Base-by-base conservation (phyloP, 92 coral and sea anemone genomes). In the Plumapathes pennacea region DNA sequence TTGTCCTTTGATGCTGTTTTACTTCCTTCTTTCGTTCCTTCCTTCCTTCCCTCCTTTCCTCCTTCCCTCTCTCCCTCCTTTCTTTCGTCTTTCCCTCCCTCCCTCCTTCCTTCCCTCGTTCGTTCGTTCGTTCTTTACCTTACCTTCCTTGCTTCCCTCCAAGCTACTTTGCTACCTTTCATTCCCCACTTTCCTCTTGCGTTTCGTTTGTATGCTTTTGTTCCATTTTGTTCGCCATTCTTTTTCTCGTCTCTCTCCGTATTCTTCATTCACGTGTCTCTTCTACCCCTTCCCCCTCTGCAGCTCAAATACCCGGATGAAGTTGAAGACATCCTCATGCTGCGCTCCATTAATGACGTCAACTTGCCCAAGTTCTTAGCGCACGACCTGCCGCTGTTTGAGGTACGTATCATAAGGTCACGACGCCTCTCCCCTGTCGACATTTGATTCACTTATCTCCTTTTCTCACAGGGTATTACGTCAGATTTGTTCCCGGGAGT, bases 401-500 rank as follows among this genome's bases (percentile, higher is more conserved):
- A 80, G 67, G 97, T 91, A 71, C 38, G 89, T 22, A 7, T 15
- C 4, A 34, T 34, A 34, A 8, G 8, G n/a, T 8, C 40, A n/a
- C 40, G 9, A 8, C 9, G n/a, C n/a, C 8, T 8, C n/a, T 34
- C 9, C 40, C 40, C 40, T n/a, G 40, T n/a, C 9, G 40, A 34
- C 8, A 34, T 34, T 34, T 34, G 40, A 34, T n/a, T 34, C n/a
- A n/a, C n/a, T n/a, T n/a, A 27, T 32, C 29, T 46, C 38, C 13
- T 33, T 25, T 26, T 10, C n/a, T 58, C 51, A 18, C 42, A 90
- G 97, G 97, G 97, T 58, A 91, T 91, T 59, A 91, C 97, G 17
- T 91, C 97, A 25, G 97, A 91, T 64, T 66, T 91, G 83, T 91
- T 91, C 76, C 97, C 97, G 25, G 97, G 97, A 12, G 74, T 91